phyloP scores from a whole-genome alignment of 2,113 vertebrate genomes.

The Forbesichthys papilliferus region DNA sequence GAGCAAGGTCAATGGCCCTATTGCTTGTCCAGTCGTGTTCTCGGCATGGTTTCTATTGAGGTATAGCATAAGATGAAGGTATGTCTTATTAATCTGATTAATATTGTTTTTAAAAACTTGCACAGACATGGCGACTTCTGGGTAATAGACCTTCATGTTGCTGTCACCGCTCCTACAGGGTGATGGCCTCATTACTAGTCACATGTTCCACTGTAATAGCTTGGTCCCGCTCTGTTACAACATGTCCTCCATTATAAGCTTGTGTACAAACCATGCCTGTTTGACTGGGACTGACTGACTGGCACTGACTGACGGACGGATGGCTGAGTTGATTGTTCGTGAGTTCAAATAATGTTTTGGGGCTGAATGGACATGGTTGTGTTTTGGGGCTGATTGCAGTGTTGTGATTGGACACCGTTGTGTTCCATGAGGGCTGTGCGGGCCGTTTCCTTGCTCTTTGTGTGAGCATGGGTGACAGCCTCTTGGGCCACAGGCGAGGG shows the following conservation, averaged over 20 bases:
- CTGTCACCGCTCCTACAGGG: too few species aligned
- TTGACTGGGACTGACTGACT: slow-evolving; percentile 30
- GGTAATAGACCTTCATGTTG: slow-evolving; percentile 46
- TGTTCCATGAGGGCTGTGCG: slow-evolving; percentile 27
- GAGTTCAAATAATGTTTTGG: not conserved
- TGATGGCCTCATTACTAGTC: slow-evolving; percentile 10
- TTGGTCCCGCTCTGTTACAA: slow-evolving; percentile 75
- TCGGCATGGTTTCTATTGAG: slow-evolving; percentile 62
- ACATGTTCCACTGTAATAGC: slow-evolving; percentile 57
- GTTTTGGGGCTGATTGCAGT: slow-evolving; percentile 53
- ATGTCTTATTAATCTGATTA: not conserved
- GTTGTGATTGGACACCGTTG: slow-evolving; percentile 30
- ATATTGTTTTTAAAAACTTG: slow-evolving; percentile 38
- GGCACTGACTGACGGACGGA: slow-evolving; percentile 51
- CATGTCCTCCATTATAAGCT: slow-evolving; percentile 65
- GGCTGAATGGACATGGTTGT: slow-evolving; percentile 45
- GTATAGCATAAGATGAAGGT: slow-evolving; percentile 42
- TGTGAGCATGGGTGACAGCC: too few species aligned
- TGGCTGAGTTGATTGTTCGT: slow-evolving; percentile 61
- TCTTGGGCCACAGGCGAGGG: slow-evolving; percentile 27
- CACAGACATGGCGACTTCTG: slow-evolving; percentile 28
- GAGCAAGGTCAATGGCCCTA: slow-evolving; percentile 34
- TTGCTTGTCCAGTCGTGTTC: slow-evolving; percentile 49
- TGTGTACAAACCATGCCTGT: slow-evolving; percentile 75
- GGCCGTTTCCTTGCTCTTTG: slow-evolving; percentile 14